Conservation (phyloP, 2,113 vertebrate species). For the Ramphastos sulfuratus region DNA sequence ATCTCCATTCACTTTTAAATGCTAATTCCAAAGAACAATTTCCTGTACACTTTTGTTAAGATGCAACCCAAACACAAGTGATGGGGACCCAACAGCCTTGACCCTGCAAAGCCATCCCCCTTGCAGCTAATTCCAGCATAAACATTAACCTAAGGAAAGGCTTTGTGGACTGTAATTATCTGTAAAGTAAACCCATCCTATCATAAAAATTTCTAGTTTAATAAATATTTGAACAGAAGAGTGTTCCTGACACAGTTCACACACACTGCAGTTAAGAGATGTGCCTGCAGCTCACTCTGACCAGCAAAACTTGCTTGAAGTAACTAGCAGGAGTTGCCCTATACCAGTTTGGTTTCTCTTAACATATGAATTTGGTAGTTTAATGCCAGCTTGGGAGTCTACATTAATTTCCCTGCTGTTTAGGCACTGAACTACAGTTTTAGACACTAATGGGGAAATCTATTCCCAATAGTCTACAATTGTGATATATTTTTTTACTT, state of each 20-base stretch:
- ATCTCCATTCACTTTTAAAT: not conserved
- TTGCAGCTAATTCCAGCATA: not conserved
- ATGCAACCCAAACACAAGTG: not conserved
- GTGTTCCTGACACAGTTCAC: not conserved
- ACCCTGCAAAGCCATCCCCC: not conserved
- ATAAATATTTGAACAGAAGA: slow-evolving; percentile 35
- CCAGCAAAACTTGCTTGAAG: not conserved
- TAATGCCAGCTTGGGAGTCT: not conserved
- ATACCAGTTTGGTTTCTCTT: not conserved
- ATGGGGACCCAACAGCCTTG: not conserved
- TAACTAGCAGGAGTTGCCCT: not conserved
- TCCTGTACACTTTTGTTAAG: slow-evolving; percentile 1
- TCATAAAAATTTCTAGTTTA: not conserved
- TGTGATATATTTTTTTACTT: not conserved
- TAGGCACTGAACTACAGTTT: not conserved
- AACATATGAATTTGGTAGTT: not conserved
- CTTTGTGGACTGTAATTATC: not conserved
- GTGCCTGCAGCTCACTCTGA: not conserved
- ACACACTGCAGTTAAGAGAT: not conserved
- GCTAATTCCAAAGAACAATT: not conserved
- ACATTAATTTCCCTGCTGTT: not conserved
- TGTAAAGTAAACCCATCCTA: not conserved
- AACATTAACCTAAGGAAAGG: slow-evolving; percentile 6
- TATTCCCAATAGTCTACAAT: not conserved
- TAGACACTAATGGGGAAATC: not conserved